These are phyloP conservation scores for Neotoma lepida DNA, from an alignment of 2,113 vertebrate genomes.

Conservation along the genomic window DNA sequence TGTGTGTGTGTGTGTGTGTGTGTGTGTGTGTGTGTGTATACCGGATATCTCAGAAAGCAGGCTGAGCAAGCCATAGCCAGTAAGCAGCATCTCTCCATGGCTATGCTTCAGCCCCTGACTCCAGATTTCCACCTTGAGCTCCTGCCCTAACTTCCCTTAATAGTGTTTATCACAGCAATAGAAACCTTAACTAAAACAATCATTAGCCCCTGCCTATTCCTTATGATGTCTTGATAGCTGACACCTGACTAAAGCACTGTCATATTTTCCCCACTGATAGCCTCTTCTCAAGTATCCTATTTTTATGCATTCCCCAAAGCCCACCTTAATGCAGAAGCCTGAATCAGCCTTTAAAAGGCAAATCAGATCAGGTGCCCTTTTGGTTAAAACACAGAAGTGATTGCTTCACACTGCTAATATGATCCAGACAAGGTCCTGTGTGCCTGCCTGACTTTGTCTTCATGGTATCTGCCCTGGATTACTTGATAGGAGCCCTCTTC, in stretches of 20 bases:
- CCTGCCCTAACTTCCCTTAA: neutral
- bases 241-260: neutral
- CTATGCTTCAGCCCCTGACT: neutral
- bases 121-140: neutral
- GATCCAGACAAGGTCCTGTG: neutral
- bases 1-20: too few relatives aligned
- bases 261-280: neutral
- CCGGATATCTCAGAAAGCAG: neutral
- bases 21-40: too few relatives aligned
- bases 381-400: neutral
- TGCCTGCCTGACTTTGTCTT: neutral
- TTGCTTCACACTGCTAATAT: neutral
- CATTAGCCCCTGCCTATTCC: neutral
- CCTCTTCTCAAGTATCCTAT: neutral
- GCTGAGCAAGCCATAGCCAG: neutral
- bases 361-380: neutral
- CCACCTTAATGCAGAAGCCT: neutral
- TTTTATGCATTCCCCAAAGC: neutral
- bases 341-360: neutral
- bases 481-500: neutral
- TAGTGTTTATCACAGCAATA: neutral
- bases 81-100: neutral
- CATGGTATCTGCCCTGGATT: neutral
- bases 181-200: neutral
- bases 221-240: neutral